These are phyloP conservation scores for Hemicentrotus pulcherrimus DNA, from an alignment of 35 echinoderm and acorn worm genomes.

Conservation along the genomic window DNA sequence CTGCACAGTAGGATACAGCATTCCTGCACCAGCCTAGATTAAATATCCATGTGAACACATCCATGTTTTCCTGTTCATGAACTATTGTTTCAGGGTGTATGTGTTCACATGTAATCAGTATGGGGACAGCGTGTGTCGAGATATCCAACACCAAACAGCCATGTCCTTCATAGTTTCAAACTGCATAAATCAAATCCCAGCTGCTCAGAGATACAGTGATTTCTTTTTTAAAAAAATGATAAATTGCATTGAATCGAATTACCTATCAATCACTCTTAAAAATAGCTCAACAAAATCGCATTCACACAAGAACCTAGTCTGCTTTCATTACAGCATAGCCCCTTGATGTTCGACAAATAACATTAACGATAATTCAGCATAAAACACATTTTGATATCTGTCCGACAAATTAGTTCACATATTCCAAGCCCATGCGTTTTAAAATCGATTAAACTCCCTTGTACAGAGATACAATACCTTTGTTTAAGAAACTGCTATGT, in stretches of 20 bases:
- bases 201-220: neutral
- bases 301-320: neutral
- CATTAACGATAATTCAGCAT: neutral
- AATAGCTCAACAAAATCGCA: neutral
- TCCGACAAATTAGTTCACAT: neutral
- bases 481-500: neutral
- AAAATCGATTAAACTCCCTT: neutral
- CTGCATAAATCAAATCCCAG: neutral
- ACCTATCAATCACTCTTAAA: neutral
- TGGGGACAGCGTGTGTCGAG: neutral
- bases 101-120: neutral
- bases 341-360: neutral
- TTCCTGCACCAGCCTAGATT: too few relatives aligned
- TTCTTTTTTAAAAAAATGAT: neutral
- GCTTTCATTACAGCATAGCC: neutral
- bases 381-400: neutral
- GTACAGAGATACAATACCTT: neutral
- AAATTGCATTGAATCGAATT: neutral
- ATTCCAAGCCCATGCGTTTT: neutral
- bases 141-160: neutral
- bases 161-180: neutral
- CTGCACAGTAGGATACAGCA: too few relatives aligned
- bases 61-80: neutral
- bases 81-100: neutral
- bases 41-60: neutral